Evolutionary conservation across 2,797 vertebrate species (phyloP), one percentile per base, ranked within the genome.

Genomic region (Anolis apletophallus): DNA sequence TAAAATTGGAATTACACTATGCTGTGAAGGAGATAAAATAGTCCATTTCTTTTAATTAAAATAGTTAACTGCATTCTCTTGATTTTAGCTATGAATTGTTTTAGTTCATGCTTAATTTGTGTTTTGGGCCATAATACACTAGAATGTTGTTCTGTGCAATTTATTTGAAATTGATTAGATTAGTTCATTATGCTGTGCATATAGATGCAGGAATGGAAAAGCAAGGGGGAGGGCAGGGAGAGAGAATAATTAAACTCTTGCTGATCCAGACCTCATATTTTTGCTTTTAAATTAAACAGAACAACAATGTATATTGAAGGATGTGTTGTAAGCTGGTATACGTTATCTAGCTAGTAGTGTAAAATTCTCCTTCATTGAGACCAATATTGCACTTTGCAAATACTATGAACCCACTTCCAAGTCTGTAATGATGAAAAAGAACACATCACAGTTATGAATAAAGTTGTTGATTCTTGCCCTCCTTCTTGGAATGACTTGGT

Each of bases 31-130:
- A 74, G 23, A 61, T 29, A 26, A 16, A 83, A 61, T 3, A 16
- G 23, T 29, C 26, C 55, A 74, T 61, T 83, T 40, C 40, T 61
- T 50, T 74, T 83, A 74, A 83, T 74, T 83, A 46, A 46, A 74
- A 61, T 46, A 21, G 40, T 32, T 46, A 74, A 55, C 29, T 61
- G 29, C 8, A n/a, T n/a, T 74, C 16, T 26, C 36, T 10, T 74
- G 5, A 23, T 73, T 29, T n/a, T 17, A 72, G 52, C 36, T 57
- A 29, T 73, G 34, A 40, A 5, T 73, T 8, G 2, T 46, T 73
- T 59, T 83, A 12, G 8, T n/a, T 57, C 57, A 46, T 61, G 14
- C 13, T 54, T 82, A 13, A 26, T 50, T 50, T 83, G 8, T 83
- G 17, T 50, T 61, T 61, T 59, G 17, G 73, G 81, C 29, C 36